Evolutionary conservation across 2,888 invertebrate genomes (phyloP).

Genomic region (Thalpophila matura): DNA sequence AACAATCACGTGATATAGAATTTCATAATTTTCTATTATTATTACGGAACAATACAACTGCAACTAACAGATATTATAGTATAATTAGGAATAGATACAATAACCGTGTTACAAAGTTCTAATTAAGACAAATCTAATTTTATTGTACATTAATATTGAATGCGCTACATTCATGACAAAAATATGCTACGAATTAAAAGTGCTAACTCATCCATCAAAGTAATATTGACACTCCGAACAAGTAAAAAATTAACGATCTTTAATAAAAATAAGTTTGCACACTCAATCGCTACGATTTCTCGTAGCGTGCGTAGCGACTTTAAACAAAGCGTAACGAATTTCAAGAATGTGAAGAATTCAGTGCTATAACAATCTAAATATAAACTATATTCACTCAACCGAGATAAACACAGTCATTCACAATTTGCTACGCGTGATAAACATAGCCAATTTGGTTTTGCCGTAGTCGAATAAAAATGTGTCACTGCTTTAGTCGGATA

Average conservation of each 20-base stretch:
- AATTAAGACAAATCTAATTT: not conserved
- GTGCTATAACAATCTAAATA: constrained; percentile 22
- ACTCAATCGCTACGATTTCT: constrained; percentile 32
- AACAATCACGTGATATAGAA: constrained; percentile 41
- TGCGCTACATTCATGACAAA: not conserved
- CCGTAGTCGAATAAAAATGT: not conserved
- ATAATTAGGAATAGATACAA: constrained; percentile 2
- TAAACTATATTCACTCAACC: constrained; percentile 16
- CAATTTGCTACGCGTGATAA: constrained; percentile 28
- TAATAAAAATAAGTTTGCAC: constrained; percentile 17
- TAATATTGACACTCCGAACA: not conserved
- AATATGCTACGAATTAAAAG: not conserved
- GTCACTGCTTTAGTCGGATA: constrained; percentile 28
- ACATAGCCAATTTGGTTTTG: constrained; percentile 14
- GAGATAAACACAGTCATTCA: constrained; percentile 16
- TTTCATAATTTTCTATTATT: constrained; percentile 34
- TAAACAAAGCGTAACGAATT: constrained; percentile 31
- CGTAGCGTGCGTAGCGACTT: constrained; percentile 44
- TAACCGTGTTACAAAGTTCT: constrained; percentile 17
- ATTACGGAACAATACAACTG: constrained; percentile 41
- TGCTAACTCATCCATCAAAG: constrained; percentile 15
- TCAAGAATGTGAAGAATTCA: constrained; percentile 2
- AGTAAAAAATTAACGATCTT: constrained; percentile 1
- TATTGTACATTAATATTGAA: constrained; percentile 11
- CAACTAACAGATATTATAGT: constrained; percentile 17